These are phyloP conservation scores for Muraenolepis orangiensis DNA, from an alignment of 2,797 vertebrate genomes.

Conservation along the genomic window DNA sequence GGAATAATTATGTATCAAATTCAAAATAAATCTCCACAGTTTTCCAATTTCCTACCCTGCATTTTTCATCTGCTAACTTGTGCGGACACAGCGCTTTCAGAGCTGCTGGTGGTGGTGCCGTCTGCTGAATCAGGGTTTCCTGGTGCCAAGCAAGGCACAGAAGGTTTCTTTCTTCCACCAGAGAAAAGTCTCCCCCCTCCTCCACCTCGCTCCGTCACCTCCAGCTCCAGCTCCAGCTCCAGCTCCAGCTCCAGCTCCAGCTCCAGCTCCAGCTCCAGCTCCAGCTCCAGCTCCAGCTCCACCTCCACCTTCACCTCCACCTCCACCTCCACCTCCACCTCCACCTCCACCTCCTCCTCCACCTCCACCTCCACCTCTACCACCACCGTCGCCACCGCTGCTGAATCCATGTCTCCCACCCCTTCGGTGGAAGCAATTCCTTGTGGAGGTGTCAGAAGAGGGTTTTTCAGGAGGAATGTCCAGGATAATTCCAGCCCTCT, in stretches of 20 bases:
- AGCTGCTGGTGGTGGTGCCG: not conserved
- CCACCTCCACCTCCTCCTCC: too few relatives aligned
- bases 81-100: not conserved
- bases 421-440: not conserved
- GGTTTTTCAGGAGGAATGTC: not conserved
- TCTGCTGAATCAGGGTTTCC: conserved; percentile 3
- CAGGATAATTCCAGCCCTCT: not conserved
- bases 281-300: too few relatives aligned
- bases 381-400: too few relatives aligned
- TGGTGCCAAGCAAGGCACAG: not conserved
- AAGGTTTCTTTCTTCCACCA: not conserved
- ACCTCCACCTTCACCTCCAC: too few relatives aligned
- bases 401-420: not conserved
- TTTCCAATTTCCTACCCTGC: not conserved
- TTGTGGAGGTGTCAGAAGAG: not conserved
- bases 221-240: not conserved
- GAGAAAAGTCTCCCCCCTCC: not conserved
- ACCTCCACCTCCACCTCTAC: too few relatives aligned
- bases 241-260: too few relatives aligned
- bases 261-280: too few relatives aligned
- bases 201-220: too few relatives aligned
- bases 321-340: too few relatives aligned
- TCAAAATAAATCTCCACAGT: not conserved
- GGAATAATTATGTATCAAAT: not conserved
- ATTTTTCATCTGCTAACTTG: not conserved